Base-by-base conservation (phyloP, 2,113 vertebrate species). In the Neogale vison region DNA sequence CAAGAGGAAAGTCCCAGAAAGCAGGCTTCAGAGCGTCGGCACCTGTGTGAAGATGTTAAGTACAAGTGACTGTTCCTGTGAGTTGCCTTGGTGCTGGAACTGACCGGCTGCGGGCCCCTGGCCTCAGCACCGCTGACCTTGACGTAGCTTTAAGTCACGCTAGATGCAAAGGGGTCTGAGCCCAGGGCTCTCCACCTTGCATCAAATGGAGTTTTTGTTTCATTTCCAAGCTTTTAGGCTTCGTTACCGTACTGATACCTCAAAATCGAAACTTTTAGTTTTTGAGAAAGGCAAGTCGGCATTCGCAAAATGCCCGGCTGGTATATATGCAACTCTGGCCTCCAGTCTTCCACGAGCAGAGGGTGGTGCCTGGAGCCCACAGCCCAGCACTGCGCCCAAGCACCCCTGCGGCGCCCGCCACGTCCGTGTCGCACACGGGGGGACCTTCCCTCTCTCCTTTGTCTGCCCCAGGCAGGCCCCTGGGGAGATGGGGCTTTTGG, bases 231-330 rank as follows among this genome's bases (percentile, higher is more conserved):
- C 59, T 39, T 81, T 61, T 45, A 47, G 74, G 82, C 87, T 93
- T 65, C 61, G 26, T 76, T 57, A 36, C 67, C 76, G 52, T 88
- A 47, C 81, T 6, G 1, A 95, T 96, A 97, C 92, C 97, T 97
- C 97, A 95, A 1, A 96, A 81, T 52, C 9, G 3, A 87, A 94
- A 74, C 85, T 93, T 91, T 47, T 52, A 14, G 85, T 69, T 91
- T 88, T 42, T 71, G 71, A 95, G 92, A 69, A 84, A 83, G 87
- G 50, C 93, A 18, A 4, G 55, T 57, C 24, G 2, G 71, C 55
- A 3, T 45, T 59, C 42, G 7, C 5, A 11, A 36, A 8, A 18
- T 34, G 74, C 90, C 93, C 83, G 55, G 52, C 69, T 45, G 84
- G 63, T 74, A 9, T 29, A 29, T 47, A 57, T 42, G 84, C 96